Conservation (phyloP, 2,797 vertebrate genomes). For the Anas bernieri region DNA sequence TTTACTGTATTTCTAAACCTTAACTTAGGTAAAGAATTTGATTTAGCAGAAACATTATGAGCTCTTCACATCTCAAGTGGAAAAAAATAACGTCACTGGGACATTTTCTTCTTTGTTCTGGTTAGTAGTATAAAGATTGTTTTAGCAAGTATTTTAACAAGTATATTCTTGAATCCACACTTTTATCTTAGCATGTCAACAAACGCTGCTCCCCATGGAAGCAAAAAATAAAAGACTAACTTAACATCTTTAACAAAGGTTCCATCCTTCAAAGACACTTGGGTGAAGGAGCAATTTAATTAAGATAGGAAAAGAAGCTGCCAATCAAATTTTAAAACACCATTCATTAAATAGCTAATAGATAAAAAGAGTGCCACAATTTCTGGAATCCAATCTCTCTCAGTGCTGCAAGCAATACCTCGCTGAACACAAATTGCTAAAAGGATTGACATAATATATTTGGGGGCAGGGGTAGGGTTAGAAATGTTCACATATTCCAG, state of each 20-base stretch:
- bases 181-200: constrained; percentile 47
- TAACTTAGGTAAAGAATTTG: neutral
- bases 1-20: neutral
- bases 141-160: constrained; percentile 57
- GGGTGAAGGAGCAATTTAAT: constrained; percentile 75
- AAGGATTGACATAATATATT: constrained; percentile 65
- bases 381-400: constrained; percentile 68
- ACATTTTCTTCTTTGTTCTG: neutral
- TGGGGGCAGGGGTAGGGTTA: constrained; percentile 26
- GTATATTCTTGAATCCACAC: constrained; percentile 31
- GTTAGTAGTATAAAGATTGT: neutral
- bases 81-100: neutral
- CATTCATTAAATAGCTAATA: constrained; percentile 71
- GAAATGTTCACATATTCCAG: constrained; percentile 60
- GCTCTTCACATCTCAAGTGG: neutral
- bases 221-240: constrained; percentile 65
- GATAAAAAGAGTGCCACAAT: constrained; percentile 51
- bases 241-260: constrained; percentile 71
- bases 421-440: constrained; percentile 58
- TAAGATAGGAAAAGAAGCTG: constrained; percentile 72
- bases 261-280: constrained; percentile 59
- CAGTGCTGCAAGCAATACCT: constrained; percentile 62
- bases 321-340: constrained; percentile 72
- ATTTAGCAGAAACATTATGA: neutral
- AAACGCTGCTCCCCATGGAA: constrained; percentile 29